These are phyloP conservation scores for Nyctibius grandis DNA, from an alignment of 2,797 vertebrate genomes.

Conservation along the genomic window DNA sequence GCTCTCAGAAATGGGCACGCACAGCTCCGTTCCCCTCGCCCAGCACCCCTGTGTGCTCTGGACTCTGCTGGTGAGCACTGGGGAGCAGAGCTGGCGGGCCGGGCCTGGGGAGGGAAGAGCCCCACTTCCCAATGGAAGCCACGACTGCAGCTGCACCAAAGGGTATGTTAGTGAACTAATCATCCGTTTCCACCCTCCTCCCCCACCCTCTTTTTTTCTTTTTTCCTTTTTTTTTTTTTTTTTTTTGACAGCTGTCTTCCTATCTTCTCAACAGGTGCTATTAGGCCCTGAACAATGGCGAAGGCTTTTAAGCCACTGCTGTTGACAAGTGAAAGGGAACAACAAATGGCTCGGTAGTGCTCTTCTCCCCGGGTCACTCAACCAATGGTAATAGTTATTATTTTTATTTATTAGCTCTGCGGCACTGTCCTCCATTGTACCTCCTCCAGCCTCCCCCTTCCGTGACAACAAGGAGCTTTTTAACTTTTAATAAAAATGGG, in stretches of 20 bases:
- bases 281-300: constrained; percentile 86
- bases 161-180: constrained; percentile 34
- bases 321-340: constrained; percentile 91
- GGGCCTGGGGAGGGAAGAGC: not conserved
- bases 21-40: not conserved
- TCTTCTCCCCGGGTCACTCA: constrained; percentile 77
- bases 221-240: not conserved
- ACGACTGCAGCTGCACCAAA: not conserved
- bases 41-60: not conserved
- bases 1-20: not conserved
- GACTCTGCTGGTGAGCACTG: not conserved
- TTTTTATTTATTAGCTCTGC: constrained; percentile 92
- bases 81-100: not conserved
- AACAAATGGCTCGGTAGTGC: constrained; percentile 87
- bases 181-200: not conserved
- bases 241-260: constrained; percentile 82
- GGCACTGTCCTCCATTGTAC: constrained; percentile 72
- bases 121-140: not conserved
- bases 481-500: constrained; percentile 89
- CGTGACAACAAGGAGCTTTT: constrained; percentile 85
- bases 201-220: not conserved
- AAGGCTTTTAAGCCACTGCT: constrained; percentile 92
- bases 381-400: constrained; percentile 81
- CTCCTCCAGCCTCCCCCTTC: constrained; percentile 77
- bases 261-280: constrained; percentile 91